These are phyloP conservation scores for Drosophila lacteicornis DNA, from an alignment of 1,140 invertebrate species.

Conservation along the genomic window DNA sequence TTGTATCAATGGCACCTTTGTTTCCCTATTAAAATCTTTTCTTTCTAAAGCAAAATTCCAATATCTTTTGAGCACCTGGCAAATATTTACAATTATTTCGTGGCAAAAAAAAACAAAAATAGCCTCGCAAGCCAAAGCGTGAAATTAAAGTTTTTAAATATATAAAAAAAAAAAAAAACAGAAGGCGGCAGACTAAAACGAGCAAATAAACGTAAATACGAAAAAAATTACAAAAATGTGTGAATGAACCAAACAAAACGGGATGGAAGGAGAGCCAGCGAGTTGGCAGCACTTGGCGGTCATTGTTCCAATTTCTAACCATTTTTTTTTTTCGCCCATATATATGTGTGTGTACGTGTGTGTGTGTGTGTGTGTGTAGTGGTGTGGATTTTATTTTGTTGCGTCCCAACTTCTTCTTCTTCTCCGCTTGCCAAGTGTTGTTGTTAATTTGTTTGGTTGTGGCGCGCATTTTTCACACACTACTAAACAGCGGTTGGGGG, in stretches of 20 bases:
- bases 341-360: constrained; percentile 15
- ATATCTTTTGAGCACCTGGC: background rate
- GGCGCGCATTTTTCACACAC: constrained; percentile 68
- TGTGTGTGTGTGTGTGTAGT: background rate
- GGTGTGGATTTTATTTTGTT: constrained; percentile 35
- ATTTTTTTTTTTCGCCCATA: constrained; percentile 47
- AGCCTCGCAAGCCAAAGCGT: constrained; percentile 26
- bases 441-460: constrained; percentile 80
- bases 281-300: constrained; percentile 68
- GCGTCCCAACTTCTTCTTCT: constrained; percentile 23
- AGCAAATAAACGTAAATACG: constrained; percentile 36
- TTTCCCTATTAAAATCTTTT: background rate
- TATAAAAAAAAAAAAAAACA: constrained; percentile 15
- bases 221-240: constrained; percentile 63
- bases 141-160: constrained; percentile 65
- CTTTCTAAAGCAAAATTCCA: background rate
- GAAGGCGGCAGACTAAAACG: constrained; percentile 33
- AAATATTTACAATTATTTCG: constrained; percentile 1
- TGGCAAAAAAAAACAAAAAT: constrained; percentile 6
- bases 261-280: constrained; percentile 9
- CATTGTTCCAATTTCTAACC: constrained; percentile 81
- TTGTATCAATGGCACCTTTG: too few relatives aligned
- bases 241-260: constrained; percentile 65
- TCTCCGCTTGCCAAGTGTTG: constrained; percentile 67
- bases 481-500: constrained; percentile 45